Conservation (phyloP, 1,140 invertebrate genomes). For the Argopecten irradians region DNA sequence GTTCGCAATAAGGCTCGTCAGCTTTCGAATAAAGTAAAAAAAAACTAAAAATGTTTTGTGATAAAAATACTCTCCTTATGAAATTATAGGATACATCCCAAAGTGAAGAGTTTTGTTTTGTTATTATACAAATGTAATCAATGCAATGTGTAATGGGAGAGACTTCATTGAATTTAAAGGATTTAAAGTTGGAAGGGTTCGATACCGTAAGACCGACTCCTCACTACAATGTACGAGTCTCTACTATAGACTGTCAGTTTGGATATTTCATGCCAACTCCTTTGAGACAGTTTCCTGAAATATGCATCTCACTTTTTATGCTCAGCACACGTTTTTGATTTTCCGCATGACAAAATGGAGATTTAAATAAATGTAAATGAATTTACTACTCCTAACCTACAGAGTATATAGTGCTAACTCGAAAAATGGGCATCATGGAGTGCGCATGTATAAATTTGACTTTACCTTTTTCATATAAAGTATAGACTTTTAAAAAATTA, state of each 20-base stretch:
- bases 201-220: background rate
- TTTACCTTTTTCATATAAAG: background rate
- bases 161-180: background rate
- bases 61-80: background rate
- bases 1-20: background rate
- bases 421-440: background rate
- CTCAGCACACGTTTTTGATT: background rate
- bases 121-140: background rate
- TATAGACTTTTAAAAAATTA: background rate
- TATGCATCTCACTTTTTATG: background rate
- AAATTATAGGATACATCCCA: background rate
- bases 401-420: background rate
- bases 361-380: conserved; percentile 2
- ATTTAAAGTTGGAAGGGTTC: background rate
- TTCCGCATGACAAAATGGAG: background rate
- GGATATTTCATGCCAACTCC: background rate
- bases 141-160: background rate
- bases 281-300: background rate
- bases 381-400: background rate
- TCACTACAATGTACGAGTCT: background rate
- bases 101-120: background rate
- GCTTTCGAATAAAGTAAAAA: background rate
- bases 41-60: background rate
- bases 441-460: no score
- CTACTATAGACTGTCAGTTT: background rate